Conservation (phyloP, 2,113 vertebrate genomes). For the Silurus meridionalis region DNA sequence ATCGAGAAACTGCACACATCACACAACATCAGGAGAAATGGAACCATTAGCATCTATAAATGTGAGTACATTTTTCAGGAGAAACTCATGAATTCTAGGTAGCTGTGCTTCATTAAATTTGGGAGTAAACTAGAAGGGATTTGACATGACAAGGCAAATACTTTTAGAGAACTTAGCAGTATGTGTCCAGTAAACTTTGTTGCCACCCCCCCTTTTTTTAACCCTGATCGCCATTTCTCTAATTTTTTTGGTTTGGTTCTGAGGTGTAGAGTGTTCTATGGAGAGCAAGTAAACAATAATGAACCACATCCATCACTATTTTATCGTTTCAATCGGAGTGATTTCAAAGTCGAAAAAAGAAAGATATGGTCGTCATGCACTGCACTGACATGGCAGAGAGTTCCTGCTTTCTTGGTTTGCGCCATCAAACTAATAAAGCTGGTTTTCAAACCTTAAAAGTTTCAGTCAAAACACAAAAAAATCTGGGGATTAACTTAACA, state of each 20-base stretch:
- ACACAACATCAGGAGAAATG: slow-evolving; percentile 31
- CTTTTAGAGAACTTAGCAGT: not conserved
- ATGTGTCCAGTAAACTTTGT: not conserved
- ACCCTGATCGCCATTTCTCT: not conserved
- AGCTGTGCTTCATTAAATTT: not conserved
- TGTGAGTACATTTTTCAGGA: not conserved
- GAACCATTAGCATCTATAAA: not conserved
- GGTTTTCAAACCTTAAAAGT: no score
- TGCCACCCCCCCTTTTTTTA: not conserved
- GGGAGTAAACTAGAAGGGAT: not conserved
- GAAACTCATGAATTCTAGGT: not conserved
- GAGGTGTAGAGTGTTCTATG: not conserved
- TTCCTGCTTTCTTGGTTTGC: no score
- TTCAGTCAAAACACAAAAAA: no score
- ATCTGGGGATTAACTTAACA: no score
- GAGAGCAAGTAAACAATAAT: not conserved
- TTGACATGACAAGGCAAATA: not conserved
- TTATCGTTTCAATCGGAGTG: not conserved
- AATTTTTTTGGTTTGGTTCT: not conserved
- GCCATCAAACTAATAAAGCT: no score
- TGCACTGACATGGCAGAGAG: not conserved
- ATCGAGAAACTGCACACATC: slow-evolving; percentile 85
- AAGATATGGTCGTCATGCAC: not conserved
- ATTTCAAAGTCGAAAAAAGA: not conserved
- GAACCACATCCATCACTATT: not conserved